Conservation (phyloP, 1,140 invertebrate species). For the Bombus cullumanus region DNA sequence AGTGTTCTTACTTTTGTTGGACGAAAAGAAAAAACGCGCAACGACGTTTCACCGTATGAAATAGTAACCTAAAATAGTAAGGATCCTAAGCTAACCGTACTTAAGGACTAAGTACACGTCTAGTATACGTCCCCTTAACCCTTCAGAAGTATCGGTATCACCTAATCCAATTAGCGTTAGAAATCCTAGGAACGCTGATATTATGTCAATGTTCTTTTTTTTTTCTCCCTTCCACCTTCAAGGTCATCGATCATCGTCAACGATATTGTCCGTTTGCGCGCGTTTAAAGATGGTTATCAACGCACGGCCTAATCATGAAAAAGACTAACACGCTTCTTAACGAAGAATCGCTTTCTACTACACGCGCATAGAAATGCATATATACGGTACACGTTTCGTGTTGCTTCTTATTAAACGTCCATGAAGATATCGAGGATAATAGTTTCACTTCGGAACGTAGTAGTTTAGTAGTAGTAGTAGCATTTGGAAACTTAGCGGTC, state of each 20-base stretch:
- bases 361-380: neutral
- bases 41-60: neutral
- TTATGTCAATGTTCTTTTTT: neutral
- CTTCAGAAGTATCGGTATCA: neutral
- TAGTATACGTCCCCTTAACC: neutral
- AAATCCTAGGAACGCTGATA: neutral
- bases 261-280: neutral
- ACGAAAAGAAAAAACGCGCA: neutral
- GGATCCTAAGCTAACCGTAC: constrained; percentile 2
- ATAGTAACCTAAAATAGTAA: constrained; percentile 4
- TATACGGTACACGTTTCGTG: neutral
- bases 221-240: neutral
- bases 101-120: constrained; percentile 25
- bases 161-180: neutral
- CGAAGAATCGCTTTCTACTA: neutral
- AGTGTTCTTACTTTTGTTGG: constrained; percentile 25
- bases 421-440: constrained; percentile 5
- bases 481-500: constrained; percentile 1
- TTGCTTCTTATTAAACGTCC: neutral
- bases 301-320: neutral
- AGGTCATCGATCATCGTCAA: neutral
- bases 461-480: neutral
- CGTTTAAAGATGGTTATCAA: neutral
- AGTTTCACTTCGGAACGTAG: neutral
- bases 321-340: neutral